A percentile compares a stretch with the other conserved stretches of the same genome.
phyloP scores from a whole-genome alignment of 2,113 vertebrate species.

The Microcebus jonahi region DNA sequence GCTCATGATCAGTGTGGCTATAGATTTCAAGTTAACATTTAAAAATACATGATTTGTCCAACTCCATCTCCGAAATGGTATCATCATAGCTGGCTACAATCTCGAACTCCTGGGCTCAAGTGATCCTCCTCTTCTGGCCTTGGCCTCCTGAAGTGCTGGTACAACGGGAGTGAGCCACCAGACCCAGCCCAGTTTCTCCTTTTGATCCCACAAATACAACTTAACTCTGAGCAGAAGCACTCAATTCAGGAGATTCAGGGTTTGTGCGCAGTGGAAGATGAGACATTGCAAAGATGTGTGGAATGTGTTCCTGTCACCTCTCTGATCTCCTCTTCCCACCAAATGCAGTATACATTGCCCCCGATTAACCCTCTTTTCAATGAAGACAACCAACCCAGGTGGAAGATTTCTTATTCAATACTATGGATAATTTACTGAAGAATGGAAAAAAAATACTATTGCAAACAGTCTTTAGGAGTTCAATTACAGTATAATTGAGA shows the following conservation, averaged over 20 bases:
- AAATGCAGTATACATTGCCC: not conserved
- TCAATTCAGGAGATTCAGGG: not conserved
- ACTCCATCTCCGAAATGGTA: not conserved
- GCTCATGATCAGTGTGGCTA: not conserved
- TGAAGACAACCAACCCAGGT: not conserved
- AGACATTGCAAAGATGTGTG: rapidly evolving
- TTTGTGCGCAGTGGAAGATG: not conserved
- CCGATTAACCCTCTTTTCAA: not conserved
- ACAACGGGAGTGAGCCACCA: too few relatives aligned
- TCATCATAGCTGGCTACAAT: too few relatives aligned
- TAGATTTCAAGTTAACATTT: not conserved
- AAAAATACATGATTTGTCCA: not conserved
- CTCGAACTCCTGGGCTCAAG: too few relatives aligned
- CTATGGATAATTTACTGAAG: not conserved
- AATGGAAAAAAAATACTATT: too few relatives aligned
- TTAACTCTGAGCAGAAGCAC: not conserved
- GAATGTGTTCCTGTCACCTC: not conserved
- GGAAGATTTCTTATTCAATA: not conserved
- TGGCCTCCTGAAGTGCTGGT: too few relatives aligned
- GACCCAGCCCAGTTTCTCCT: not conserved
- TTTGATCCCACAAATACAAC: not conserved
- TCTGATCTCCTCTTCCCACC: not conserved
- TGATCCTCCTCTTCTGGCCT: too few relatives aligned
- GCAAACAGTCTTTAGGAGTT: not conserved
- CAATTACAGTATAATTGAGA: not conserved